Percentiles rank a stretch among this genome's conserved stretches.
These are phyloP conservation scores for Manis crassicaudata DNA, from an alignment of 2,797 vertebrate genomes.

Conservation along the genomic window DNA sequence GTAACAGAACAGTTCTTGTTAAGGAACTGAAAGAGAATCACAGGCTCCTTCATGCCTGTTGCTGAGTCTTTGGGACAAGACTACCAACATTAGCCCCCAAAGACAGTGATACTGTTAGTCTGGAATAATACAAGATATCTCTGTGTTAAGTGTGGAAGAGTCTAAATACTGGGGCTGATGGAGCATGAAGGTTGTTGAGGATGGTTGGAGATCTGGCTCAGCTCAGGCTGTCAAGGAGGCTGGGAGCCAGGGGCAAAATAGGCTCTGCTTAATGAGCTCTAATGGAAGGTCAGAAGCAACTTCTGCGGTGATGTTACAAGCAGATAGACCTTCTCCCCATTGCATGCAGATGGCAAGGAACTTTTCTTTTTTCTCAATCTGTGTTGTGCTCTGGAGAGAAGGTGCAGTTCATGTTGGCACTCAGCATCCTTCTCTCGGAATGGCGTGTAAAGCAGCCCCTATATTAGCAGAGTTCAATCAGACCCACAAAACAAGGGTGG, in stretches of 20 bases:
- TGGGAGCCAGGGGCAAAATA: not conserved
- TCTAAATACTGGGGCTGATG: not conserved
- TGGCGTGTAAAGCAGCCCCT: conserved; percentile 65
- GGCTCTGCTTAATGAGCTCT: not conserved
- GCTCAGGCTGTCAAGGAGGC: conserved; percentile 8
- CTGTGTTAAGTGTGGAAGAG: not conserved
- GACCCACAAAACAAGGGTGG: not conserved
- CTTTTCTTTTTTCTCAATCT: conserved; percentile 32
- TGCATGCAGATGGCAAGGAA: conserved; percentile 36
- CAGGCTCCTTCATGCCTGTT: conserved; percentile 44
- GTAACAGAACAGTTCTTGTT: conserved; percentile 42
- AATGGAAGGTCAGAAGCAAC: conserved; percentile 76
- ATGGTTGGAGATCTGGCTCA: not conserved
- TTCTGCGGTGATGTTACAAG: conserved; percentile 55
- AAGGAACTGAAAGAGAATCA: conserved; percentile 66
- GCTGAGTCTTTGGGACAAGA: conserved; percentile 53
- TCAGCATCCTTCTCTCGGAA: conserved; percentile 58
- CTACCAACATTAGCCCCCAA: conserved; percentile 51
- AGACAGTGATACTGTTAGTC: not conserved
- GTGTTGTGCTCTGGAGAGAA: conserved; percentile 56
- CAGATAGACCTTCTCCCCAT: conserved; percentile 73
- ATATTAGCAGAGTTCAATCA: not conserved
- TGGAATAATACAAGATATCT: conserved; percentile 1
- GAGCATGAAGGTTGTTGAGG: not conserved
- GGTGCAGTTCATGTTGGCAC: not conserved